Evolutionary conservation across 2,888 invertebrate genomes (phyloP).

Genomic region (Malthinus seriepunctatus): DNA sequence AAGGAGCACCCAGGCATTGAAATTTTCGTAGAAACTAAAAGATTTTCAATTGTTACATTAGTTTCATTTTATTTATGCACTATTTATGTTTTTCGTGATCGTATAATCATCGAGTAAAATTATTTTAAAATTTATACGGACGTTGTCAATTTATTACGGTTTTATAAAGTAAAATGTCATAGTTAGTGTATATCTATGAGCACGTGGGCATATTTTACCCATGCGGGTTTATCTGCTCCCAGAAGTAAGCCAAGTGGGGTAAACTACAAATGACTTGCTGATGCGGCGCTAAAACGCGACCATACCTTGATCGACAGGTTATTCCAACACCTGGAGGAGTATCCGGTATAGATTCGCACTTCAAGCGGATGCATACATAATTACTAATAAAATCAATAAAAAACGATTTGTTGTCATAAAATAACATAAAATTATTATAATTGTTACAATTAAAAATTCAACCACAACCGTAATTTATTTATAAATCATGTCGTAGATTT

Average conservation of each 20-base stretch:
- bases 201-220: constrained; percentile 11
- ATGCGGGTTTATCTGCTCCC: constrained; percentile 6
- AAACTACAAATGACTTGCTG: not conserved
- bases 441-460: no score
- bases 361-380: not conserved
- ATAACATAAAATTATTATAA: no score
- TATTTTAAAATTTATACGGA: not conserved
- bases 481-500: no score
- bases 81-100: no score
- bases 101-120: no score
- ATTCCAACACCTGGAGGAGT: constrained; percentile 20
- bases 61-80: not conserved
- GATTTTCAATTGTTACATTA: not conserved
- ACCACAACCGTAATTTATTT: no score
- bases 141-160: not conserved
- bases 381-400: not conserved
- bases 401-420: no score
- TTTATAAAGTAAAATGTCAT: not conserved
- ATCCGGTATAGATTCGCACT: constrained; percentile 11
- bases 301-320: constrained; percentile 12
- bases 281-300: constrained; percentile 7
- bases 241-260: constrained; percentile 5
- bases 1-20: constrained; percentile 32
- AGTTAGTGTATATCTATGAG: not conserved
- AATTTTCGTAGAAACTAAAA: constrained; percentile 11